Conservation (phyloP, 2,113 vertebrate genomes). For the Probosciger aterrimus region DNA sequence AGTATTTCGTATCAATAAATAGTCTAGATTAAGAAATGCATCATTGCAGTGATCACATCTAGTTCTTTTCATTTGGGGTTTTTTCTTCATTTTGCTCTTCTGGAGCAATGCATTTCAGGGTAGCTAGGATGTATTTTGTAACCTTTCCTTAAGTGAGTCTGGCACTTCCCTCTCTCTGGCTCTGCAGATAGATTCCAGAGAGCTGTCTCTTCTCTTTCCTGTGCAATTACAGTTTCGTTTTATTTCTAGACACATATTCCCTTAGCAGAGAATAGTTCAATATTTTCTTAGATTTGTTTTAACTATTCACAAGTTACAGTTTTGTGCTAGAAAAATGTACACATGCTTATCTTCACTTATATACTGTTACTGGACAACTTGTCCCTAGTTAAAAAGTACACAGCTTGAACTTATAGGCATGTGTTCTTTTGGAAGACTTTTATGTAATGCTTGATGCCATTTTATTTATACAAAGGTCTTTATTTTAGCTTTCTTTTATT, state of each 20-base stretch:
- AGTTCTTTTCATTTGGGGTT: background rate
- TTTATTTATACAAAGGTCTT: background rate
- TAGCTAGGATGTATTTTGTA: background rate
- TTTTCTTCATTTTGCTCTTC: background rate
- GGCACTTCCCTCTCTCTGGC: background rate
- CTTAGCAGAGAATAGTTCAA: background rate
- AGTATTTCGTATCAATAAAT: background rate
- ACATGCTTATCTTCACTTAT: background rate
- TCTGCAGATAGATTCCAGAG: background rate
- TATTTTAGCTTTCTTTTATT: background rate
- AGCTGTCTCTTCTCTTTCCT: background rate
- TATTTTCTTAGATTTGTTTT: background rate
- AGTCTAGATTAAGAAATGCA: background rate
- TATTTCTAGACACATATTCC: background rate
- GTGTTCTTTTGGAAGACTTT: background rate
- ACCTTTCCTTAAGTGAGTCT: background rate
- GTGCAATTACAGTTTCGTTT: background rate
- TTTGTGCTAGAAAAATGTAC: background rate
- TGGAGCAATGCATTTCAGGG: background rate
- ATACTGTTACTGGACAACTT: background rate
- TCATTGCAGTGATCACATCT: background rate
- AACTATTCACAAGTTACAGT: background rate
- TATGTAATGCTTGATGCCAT: background rate
- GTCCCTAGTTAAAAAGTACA: background rate
- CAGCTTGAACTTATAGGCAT: background rate